phyloP scores from a whole-genome alignment of 2,113 vertebrate genomes.

The Phocoena phocoena region DNA sequence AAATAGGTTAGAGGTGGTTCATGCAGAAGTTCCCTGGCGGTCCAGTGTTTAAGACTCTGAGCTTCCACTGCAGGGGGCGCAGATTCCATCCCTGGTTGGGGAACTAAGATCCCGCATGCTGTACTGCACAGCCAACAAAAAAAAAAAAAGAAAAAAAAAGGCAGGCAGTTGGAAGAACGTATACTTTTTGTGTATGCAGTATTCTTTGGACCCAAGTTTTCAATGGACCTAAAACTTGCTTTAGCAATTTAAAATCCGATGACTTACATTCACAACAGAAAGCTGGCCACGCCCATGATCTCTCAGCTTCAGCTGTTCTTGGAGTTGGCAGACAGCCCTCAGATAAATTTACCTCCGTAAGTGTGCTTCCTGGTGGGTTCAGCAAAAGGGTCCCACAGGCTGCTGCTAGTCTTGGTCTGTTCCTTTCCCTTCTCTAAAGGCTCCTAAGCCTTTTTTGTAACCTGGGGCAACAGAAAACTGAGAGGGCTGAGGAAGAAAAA shows the following conservation, averaged over 20 bases:
- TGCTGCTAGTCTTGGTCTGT: not conserved
- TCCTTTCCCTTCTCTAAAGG: not conserved
- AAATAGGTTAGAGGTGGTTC: not conserved
- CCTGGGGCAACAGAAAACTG: not conserved
- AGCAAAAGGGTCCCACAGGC: not conserved
- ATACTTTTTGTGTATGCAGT: not conserved
- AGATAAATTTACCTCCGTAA: not conserved
- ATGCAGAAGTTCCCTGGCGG: not conserved
- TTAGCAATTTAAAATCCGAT: not conserved
- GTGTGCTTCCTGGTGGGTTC: not conserved
- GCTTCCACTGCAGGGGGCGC: too few species aligned
- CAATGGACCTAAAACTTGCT: not conserved
- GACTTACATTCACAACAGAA: not conserved
- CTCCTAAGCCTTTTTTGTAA: constrained; percentile 21
- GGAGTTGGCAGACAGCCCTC: not conserved
- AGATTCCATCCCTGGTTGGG: too few species aligned
- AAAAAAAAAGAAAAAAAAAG: not conserved
- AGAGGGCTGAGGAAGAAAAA: not conserved
- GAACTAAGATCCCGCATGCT: too few species aligned
- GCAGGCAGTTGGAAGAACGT: not conserved
- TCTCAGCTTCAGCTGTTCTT: not conserved
- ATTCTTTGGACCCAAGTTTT: not conserved
- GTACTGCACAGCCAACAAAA: too few species aligned
- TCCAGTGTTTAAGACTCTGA: too few species aligned
- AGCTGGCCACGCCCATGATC: not conserved